Evolutionary conservation across 2,888 invertebrate species (phyloP).

Genomic region (Drosophila antonietae): DNA sequence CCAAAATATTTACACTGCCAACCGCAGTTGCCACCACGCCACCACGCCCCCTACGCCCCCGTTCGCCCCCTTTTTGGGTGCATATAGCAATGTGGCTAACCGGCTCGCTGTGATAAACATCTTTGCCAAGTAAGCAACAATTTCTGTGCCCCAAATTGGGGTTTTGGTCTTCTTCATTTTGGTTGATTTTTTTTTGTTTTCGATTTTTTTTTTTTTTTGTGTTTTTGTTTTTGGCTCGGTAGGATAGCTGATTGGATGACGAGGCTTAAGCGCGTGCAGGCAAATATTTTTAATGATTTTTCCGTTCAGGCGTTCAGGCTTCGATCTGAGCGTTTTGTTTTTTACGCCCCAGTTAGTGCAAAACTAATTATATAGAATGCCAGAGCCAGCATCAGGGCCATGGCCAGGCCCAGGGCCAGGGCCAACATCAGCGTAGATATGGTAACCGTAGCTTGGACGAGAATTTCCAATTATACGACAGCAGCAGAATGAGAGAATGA

Average conservation of each 20-base stretch:
- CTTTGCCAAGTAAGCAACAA: constrained; percentile 83
- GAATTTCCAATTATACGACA: constrained; percentile 53
- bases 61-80: background rate
- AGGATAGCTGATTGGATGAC: constrained; percentile 76
- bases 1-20: constrained; percentile 77
- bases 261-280: constrained; percentile 76
- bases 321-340: constrained; percentile 56
- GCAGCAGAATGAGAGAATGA: background rate
- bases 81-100: constrained; percentile 39
- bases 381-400: constrained; percentile 6
- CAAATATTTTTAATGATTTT: constrained; percentile 80
- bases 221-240: constrained; percentile 14
- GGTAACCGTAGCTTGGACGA: constrained; percentile 46
- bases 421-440: constrained; percentile 14
- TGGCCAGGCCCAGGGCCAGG: background rate
- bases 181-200: constrained; percentile 1
- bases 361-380: constrained; percentile 70
- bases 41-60: background rate
- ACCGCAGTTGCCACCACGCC: constrained; percentile 48
- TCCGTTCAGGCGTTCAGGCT: constrained; percentile 45
- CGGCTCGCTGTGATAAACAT: constrained; percentile 77
- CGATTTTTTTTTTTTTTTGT: background rate
- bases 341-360: constrained; percentile 78
- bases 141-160: constrained; percentile 82
- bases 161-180: constrained; percentile 53